phyloP scores from a whole-genome alignment of 2,113 vertebrate genomes.

The Erythrolamprus reginae region DNA sequence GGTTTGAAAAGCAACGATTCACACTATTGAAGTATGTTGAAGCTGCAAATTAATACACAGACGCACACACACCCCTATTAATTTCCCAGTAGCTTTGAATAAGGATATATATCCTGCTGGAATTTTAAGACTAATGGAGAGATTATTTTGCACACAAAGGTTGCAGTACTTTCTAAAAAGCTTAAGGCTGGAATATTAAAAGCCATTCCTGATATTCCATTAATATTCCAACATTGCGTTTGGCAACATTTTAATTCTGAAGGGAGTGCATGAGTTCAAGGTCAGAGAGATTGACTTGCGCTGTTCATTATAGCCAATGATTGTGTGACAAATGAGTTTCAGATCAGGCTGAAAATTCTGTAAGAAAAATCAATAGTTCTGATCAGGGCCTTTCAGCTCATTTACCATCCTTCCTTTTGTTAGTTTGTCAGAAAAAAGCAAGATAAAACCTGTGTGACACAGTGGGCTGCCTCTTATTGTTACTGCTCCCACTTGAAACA shows the following conservation, averaged over 20 bases:
- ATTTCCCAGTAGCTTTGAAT: constrained; percentile 29
- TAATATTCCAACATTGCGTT: constrained; percentile 71
- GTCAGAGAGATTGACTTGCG: constrained; percentile 77
- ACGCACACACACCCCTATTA: too few species aligned
- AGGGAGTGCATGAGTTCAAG: constrained; percentile 77
- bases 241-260: constrained; percentile 75
- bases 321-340: constrained; percentile 81
- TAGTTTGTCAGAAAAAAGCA: constrained; percentile 74
- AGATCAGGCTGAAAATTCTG: constrained; percentile 81
- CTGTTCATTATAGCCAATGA: constrained; percentile 84
- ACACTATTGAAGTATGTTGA: constrained; percentile 3
- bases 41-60: background rate
- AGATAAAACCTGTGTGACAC: constrained; percentile 75
- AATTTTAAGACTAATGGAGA: constrained; percentile 42
- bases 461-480: constrained; percentile 49
- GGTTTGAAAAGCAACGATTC: background rate
- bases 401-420: constrained; percentile 77
- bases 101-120: background rate
- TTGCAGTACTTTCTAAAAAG: constrained; percentile 41
- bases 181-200: constrained; percentile 60
- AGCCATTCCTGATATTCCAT: constrained; percentile 60
- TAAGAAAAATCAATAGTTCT: constrained; percentile 85
- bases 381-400: constrained; percentile 79
- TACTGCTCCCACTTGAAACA: constrained; percentile 55
- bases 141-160: constrained; percentile 49